Percentiles rank a stretch among this genome's conserved stretches.
Conservation (phyloP, 2,113 vertebrate genomes). For the Lota lota region DNA sequence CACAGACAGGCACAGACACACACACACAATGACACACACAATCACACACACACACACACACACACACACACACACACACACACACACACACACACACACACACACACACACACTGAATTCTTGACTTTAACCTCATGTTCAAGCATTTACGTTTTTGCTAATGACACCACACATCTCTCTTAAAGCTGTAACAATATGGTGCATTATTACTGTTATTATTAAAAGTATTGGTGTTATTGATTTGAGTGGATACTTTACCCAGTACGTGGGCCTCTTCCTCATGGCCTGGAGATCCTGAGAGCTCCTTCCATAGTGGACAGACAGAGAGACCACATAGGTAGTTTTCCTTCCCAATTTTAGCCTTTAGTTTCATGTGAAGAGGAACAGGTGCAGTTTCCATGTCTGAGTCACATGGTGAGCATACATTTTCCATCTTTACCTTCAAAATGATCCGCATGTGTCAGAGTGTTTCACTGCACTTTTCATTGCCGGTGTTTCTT, state of each 20-base stretch:
- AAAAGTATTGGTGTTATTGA: no score
- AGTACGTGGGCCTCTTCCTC: neutral
- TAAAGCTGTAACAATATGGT: no score
- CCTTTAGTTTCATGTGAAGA: slow-evolving; percentile 54
- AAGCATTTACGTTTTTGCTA: no score
- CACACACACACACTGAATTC: no score
- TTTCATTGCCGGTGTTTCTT: no score
- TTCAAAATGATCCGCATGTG: neutral
- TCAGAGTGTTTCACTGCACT: neutral
- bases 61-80: no score
- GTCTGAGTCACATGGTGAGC: slow-evolving; percentile 4
- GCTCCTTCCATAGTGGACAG: slow-evolving; percentile 11
- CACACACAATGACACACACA: slow-evolving; percentile 24
- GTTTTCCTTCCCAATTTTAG: slow-evolving; percentile 63
- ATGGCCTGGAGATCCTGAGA: slow-evolving; percentile 34
- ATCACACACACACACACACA: slow-evolving; percentile 23
- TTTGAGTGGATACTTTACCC: neutral
- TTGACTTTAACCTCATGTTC: no score
- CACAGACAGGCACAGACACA: slow-evolving; percentile 22
- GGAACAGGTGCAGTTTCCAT: slow-evolving; percentile 51
- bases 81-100: no score
- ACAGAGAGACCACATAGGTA: slow-evolving; percentile 39
- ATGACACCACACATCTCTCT: no score
- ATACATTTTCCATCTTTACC: neutral
- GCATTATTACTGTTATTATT: no score